Evolutionary conservation across 1,140 invertebrate genomes (phyloP).

Genomic region (Choristoneura fumiferana): DNA sequence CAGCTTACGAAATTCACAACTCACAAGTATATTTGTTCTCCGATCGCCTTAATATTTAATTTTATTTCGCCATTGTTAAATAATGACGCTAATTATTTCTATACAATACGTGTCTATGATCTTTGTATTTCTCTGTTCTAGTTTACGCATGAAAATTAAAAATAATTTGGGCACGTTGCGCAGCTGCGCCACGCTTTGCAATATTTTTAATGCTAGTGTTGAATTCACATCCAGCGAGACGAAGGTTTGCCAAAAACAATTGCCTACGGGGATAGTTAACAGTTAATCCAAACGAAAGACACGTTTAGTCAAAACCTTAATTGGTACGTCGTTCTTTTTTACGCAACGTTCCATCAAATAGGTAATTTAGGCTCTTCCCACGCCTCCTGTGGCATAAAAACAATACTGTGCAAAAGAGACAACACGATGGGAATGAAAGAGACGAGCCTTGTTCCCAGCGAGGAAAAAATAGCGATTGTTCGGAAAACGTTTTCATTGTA

Average conservation of each 20-base stretch:
- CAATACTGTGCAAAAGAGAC: slow-evolving; percentile 26
- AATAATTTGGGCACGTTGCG: not conserved
- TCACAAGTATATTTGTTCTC: slow-evolving; percentile 2
- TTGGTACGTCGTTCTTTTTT: slow-evolving; percentile 4
- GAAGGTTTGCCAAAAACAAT: not conserved
- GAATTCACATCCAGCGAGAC: no score
- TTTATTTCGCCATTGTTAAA: slow-evolving; percentile 12
- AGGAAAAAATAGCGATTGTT: slow-evolving; percentile 32
- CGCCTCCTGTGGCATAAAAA: slow-evolving; percentile 25
- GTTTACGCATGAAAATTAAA: not conserved
- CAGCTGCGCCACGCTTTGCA: not conserved
- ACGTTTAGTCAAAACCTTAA: slow-evolving; percentile 15
- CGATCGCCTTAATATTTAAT: not conserved
- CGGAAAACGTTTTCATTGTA: slow-evolving; percentile 24
- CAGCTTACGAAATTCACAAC: slow-evolving; percentile 5
- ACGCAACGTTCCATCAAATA: slow-evolving; percentile 19
- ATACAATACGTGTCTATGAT: not conserved
- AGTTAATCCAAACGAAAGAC: not conserved
- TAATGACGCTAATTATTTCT: slow-evolving; percentile 9
- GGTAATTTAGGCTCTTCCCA: slow-evolving; percentile 27
- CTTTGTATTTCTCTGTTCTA: not conserved
- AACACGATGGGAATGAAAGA: slow-evolving; percentile 15
- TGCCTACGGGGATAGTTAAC: not conserved
- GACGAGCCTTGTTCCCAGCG: slow-evolving; percentile 25
- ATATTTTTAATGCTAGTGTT: no score